Evolutionary conservation across 2,113 vertebrate species (phyloP).

Genomic region (Pogonocichla stellata): DNA sequence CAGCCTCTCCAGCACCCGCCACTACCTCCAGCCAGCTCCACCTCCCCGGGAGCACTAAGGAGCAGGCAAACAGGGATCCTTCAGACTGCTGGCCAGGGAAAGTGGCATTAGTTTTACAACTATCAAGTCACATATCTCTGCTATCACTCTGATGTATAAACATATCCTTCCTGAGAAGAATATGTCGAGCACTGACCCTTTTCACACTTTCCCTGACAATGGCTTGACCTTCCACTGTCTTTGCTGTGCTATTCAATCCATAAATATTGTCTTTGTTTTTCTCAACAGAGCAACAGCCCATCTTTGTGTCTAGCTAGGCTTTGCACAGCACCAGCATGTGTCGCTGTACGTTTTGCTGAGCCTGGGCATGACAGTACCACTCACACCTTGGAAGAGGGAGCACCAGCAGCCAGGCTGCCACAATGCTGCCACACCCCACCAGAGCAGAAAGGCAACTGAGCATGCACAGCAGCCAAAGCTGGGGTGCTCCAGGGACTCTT

Average conservation of each 20-base stretch:
- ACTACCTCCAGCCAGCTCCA: background rate
- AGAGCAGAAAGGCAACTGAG: background rate
- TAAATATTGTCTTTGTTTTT: background rate
- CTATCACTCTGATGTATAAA: background rate
- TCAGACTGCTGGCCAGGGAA: background rate
- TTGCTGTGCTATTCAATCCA: background rate
- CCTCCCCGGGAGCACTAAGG: background rate
- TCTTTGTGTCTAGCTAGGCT: background rate
- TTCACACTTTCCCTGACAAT: background rate
- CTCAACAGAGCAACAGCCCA: background rate
- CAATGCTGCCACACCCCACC: background rate
- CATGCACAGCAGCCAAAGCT: background rate
- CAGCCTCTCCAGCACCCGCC: background rate
- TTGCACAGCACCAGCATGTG: background rate
- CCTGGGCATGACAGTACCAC: accelerated
- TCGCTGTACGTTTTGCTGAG: background rate
- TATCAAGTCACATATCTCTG: background rate
- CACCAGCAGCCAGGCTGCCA: background rate
- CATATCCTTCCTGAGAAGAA: background rate
- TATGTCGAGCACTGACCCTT: background rate
- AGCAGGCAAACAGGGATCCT: background rate
- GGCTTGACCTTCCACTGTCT: background rate
- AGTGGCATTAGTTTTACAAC: background rate
- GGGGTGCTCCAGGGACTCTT: background rate
- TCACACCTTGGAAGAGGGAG: accelerated